Percentiles rank a stretch among this genome's conserved stretches.
Conservation (phyloP, 2,113 vertebrate species). For the Laticauda colubrina region DNA sequence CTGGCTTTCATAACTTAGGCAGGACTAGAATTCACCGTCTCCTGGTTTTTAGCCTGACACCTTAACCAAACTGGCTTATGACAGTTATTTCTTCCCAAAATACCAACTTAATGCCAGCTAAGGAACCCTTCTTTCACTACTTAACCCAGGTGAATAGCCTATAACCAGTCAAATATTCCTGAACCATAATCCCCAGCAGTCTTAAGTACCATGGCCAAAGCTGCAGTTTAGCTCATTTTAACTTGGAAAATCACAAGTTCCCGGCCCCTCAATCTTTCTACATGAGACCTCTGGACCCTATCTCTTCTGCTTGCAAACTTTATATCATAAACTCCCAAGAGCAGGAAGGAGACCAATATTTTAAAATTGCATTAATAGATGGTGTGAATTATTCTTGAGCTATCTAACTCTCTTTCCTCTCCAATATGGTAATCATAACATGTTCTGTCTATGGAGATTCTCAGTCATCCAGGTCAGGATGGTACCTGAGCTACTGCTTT, state of each 20-base stretch:
- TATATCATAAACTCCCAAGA: not conserved
- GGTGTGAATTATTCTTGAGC: not conserved
- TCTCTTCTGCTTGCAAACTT: not conserved
- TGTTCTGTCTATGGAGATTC: not conserved
- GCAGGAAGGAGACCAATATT: not conserved
- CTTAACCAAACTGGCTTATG: not conserved
- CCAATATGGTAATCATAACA: not conserved
- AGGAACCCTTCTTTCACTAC: too few relatives aligned
- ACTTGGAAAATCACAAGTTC: not conserved
- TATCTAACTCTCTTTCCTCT: not conserved
- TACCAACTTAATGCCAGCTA: not conserved
- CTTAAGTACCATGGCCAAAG: not conserved
- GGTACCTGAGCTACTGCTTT: too few relatives aligned
- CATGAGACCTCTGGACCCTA: not conserved
- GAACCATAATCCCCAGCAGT: not conserved
- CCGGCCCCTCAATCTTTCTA: not conserved
- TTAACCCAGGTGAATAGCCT: not conserved
- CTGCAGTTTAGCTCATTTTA: not conserved
- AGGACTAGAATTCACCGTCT: not conserved
- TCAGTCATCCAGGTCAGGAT: too few relatives aligned
- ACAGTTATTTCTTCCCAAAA: not conserved
- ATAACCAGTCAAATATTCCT: not conserved
- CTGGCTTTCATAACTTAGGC: not conserved
- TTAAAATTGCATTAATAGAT: not conserved
- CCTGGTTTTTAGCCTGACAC: not conserved